phyloP scores from a whole-genome alignment of 2,888 invertebrate genomes.

The Junonia oenone region DNA sequence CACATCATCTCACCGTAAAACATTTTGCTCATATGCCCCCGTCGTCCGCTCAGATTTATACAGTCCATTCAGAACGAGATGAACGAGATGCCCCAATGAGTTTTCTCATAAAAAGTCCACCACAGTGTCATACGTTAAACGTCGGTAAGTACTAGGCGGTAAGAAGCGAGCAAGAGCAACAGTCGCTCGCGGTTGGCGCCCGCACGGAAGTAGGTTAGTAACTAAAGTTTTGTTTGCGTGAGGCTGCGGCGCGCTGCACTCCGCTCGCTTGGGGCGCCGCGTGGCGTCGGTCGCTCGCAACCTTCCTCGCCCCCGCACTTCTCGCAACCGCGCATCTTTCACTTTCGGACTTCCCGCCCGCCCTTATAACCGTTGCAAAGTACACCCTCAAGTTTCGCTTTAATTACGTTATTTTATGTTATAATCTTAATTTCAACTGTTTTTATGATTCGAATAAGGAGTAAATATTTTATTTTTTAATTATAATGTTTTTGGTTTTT shows the following conservation, averaged over 20 bases:
- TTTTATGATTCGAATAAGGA: too few relatives aligned
- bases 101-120: constrained; percentile 59
- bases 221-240: constrained; percentile 80
- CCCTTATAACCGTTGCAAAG: constrained; percentile 2
- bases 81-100: constrained; percentile 43
- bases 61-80: constrained; percentile 61
- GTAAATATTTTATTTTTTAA: too few relatives aligned
- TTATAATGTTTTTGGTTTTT: too few relatives aligned
- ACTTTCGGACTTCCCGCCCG: constrained; percentile 48
- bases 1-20: constrained; percentile 76
- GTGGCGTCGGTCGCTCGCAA: constrained; percentile 42
- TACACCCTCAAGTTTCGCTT: neutral
- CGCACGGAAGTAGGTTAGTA: constrained; percentile 80
- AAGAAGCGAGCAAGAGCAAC: constrained; percentile 32
- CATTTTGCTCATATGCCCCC: constrained; percentile 69
- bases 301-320: constrained; percentile 27
- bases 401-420: too few relatives aligned
- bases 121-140: constrained; percentile 58
- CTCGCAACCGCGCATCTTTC: constrained; percentile 62
- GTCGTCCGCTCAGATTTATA: constrained; percentile 52
- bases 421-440: too few relatives aligned
- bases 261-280: constrained; percentile 51
- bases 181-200: constrained; percentile 68
- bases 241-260: constrained; percentile 70
- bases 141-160: constrained; percentile 27